Conservation (phyloP, 2,888 invertebrate species). For the Antheraea assamensis region DNA sequence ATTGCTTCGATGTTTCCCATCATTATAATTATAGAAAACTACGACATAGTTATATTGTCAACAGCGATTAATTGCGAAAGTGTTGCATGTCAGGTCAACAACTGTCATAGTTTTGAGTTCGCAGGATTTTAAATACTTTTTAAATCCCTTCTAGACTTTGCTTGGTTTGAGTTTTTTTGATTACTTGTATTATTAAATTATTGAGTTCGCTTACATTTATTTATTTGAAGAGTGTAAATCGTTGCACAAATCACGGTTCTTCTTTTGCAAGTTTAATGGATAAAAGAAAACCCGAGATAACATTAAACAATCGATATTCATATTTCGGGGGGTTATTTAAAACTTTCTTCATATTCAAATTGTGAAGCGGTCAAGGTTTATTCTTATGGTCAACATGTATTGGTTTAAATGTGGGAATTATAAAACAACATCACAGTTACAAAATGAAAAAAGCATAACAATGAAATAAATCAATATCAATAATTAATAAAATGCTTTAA, state of each 20-base stretch:
- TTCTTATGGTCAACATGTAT: not conserved
- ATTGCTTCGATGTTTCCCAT: conserved; percentile 55
- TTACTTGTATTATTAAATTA: not conserved
- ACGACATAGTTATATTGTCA: conserved; percentile 32
- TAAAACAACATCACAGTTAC: not conserved
- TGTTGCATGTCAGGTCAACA: conserved; percentile 1
- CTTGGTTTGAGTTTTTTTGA: not conserved
- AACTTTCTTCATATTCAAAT: not conserved
- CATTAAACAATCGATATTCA: too few species aligned
- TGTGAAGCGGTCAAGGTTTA: not conserved
- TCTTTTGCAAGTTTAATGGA: not conserved
- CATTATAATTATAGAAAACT: conserved; percentile 43
- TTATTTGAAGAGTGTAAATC: too few species aligned
- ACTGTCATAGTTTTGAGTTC: not conserved
- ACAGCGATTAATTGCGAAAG: conserved; percentile 20
- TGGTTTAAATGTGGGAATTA: not conserved
- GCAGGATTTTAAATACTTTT: not conserved
- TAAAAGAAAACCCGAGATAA: too few species aligned
- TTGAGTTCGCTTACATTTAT: not conserved
- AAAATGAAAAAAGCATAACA: not conserved
- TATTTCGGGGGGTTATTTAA: not conserved
- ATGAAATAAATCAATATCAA: not conserved
- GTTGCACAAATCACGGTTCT: not conserved
- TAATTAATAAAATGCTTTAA: not conserved
- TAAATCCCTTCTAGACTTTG: not conserved